Base-by-base conservation (phyloP, 2,888 invertebrate genomes). In the Dioctria rufipes region DNA sequence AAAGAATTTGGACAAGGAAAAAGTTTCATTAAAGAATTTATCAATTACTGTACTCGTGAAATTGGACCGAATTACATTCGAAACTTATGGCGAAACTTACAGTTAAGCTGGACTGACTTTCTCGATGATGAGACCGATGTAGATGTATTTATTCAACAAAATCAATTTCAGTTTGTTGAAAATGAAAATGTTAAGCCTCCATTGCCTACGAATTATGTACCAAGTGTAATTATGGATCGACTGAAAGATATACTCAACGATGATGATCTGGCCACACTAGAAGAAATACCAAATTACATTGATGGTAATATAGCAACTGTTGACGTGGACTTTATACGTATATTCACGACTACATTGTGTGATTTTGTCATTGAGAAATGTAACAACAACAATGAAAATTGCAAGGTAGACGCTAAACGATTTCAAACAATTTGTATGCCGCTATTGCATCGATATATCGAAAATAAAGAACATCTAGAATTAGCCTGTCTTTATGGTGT, bases 401-500 rank as follows among this genome's bases (percentile, higher is more conserved):
- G 85, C 82, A 88, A 86, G 82, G 84, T 88, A 63, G 87, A 88
- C 80, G 49, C 82, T 9, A 84, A 84, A 43, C 82, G 83, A 67
- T 88, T 88, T 83, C 86, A 85, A 83, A 87, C 86, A 80, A 83
- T 86, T 78, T 87, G 88, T 81, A 86, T 88, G 84, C 87, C 87
- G 80, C 85, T 88, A 61, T 83, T 88, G 46, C 84, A 84, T 58
- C 85, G 85, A 13, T 86, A 86, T 86, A 93, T 96, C 43, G 94
- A 94, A 86, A 91, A 92, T 81, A 91, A 92, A 84, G 91, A 92
- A 81, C 90, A 92, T 60, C 91, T 92, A 78, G 96, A 97, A 89
- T 90, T 96, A 81, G 94, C 95, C 88, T 95, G 95, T 86, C 90
- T 98, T 84, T 94, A 93, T 88, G 95, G 95, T 78, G 91, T 97